These are phyloP conservation scores for Amazona finschi DNA, from an alignment of 2,797 vertebrate genomes.

Conservation along the genomic window DNA sequence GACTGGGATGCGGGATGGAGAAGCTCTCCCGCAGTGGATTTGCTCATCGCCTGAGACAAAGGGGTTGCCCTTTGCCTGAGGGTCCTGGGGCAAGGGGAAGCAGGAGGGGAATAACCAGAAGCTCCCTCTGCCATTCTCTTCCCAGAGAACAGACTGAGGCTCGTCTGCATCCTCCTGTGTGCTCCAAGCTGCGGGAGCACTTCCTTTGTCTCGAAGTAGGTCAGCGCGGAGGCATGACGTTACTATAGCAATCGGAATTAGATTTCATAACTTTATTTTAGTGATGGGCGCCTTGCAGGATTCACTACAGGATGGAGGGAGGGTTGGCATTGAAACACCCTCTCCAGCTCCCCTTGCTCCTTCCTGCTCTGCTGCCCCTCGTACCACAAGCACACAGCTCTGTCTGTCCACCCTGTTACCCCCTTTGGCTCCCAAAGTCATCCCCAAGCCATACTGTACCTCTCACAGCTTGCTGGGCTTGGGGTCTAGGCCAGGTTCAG, in stretches of 20 bases:
- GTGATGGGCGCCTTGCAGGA: background rate
- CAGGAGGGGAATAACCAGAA: background rate
- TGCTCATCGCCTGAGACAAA: background rate
- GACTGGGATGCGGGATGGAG: background rate
- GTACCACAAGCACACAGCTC: fast-evolving
- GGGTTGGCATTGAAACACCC: background rate
- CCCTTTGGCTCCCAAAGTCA: background rate
- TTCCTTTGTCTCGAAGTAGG: slow-evolving; percentile 60
- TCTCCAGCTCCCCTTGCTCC: background rate
- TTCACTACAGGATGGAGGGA: background rate
- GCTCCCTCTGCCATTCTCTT: background rate
- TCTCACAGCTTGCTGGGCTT: slow-evolving; percentile 12
- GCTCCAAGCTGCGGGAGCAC: background rate
- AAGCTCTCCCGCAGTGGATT: background rate
- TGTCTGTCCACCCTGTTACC: fast-evolving
- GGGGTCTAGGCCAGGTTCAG: slow-evolving; percentile 30
- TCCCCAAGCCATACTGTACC: background rate
- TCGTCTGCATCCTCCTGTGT: background rate
- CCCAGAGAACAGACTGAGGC: background rate
- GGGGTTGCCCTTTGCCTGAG: background rate
- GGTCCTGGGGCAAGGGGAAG: background rate
- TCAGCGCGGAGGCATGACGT: slow-evolving; percentile 36
- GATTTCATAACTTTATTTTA: slow-evolving; percentile 47
- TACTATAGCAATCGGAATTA: slow-evolving; percentile 48
- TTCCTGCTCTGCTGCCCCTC: background rate